Evolutionary conservation across 2,113 vertebrate genomes (phyloP), one percentile per base, ranked within the genome.

Genomic region (Caretta caretta): DNA sequence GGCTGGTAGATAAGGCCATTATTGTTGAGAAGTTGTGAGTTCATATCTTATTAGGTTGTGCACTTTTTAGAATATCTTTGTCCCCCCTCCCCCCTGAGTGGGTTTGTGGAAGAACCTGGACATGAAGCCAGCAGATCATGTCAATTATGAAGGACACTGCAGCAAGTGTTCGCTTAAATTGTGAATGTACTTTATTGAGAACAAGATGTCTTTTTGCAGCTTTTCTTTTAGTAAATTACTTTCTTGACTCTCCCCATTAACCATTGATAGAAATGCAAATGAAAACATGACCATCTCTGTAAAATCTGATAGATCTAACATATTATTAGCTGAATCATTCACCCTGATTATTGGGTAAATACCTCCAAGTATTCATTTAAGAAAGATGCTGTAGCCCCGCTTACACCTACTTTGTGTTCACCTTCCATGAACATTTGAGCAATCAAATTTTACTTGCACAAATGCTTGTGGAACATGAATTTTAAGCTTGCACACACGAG

Each of bases 101-200:
- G 50, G 42, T 1, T 85, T 84, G 84, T 31, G 72, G 87, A 83
- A 89, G 82, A 65, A 89, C 25, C 54, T 0, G 0, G 56, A 92
- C 10, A 59, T 1, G 3, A 80, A 93, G 90, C 80, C 94, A 96
- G 82, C 57, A 94, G 56, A 85, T 89, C 50, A 86, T 87, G 87
- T 94, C 92, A 93, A n/a, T 59, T 2, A 0, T 79, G 93, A 92
- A 42, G n/a, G 62, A 56, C 42, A 48, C 89, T 92, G 75, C 84
- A 92, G 79, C 50, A 93, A 84, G 59, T 12, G 50, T 24, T 51
- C 56, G 27, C 84, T 90, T 85, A 84, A 90, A 88, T 50, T 56
- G 59, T 90, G 92, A 80, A 13, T 92, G 20, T 69, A 88, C 87
- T 92, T 97, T 50, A 69, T 0, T 65, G 76, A 87, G 92, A 56